Conservation (phyloP, 2,113 vertebrate species). For the Bos javanicus region DNA sequence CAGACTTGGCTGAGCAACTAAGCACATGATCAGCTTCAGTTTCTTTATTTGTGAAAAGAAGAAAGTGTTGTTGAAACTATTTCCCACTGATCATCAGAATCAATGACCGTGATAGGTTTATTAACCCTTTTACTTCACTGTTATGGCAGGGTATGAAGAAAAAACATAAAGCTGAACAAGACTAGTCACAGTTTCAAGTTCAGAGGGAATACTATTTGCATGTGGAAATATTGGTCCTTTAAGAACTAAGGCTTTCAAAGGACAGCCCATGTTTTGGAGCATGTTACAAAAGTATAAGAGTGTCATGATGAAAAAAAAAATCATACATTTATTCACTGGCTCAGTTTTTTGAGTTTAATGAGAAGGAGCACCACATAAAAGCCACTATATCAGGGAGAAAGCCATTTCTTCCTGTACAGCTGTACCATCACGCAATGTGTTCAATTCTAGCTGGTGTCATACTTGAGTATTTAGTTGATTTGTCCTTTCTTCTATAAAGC, state of each 20-base stretch:
- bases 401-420: neutral
- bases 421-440: neutral
- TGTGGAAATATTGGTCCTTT: neutral
- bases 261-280: too few relatives aligned
- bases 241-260: neutral
- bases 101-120: neutral
- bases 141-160: neutral
- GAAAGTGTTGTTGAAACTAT: neutral
- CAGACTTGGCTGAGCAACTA: neutral
- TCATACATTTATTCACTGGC: neutral
- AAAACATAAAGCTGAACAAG: neutral
- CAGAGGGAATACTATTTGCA: neutral
- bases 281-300: neutral
- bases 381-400: neutral
- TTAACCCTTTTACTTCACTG: neutral
- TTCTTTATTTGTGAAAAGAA: neutral
- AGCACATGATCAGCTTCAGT: neutral
- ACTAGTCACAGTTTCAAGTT: neutral
- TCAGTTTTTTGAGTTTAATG: neutral
- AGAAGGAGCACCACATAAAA: neutral
- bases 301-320: neutral
- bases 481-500: neutral
- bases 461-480: neutral
- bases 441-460: neutral
- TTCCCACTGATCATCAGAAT: neutral